Base-by-base conservation (phyloP, 92 coral and sea anemone genomes). In the Umimayanthus chanpuru region DNA sequence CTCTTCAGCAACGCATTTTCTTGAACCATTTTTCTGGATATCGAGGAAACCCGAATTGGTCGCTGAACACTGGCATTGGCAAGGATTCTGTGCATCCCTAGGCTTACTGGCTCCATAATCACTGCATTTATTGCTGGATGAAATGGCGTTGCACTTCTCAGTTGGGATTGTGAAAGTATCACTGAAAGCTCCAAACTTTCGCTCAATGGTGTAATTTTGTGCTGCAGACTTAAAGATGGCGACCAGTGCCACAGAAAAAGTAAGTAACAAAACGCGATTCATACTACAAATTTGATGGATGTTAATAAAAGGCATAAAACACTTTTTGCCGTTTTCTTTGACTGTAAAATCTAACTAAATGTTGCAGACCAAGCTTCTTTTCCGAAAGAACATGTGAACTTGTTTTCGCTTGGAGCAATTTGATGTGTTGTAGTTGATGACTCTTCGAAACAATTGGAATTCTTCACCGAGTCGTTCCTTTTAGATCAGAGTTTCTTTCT, bases 141-240 rank as follows among this genome's bases (percentile, higher is more conserved):
- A 75, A n/a, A 39, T 75, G 25, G 79, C 79, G 7, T 75, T 23
- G 50, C 79, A 75, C 9, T 8, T 38, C 4, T 40, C 44, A 14
- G 79, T 23, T 39, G 79, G 79, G 25, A 75, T 75, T 16, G 79
- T 75, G 79, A 75, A 75, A 7, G n/a, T 4, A 39, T 75, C 79
- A 8, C 53, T 41, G 14, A 2, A 23, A 40, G 41, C 25, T 32
- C 53, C 79, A 11, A 39, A 40, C 47, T 16, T 75, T 16, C 79
- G 53, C 25, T 36, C 79, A 18, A 75, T 75, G 9, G 28, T 75
- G 53, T 75, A 75, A 39, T 75, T 43, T 18, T 75, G 39, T 36
- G 50, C 79, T 14, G 79, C 25, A 36, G 49, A 75, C 49, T 36
- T 36, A 10, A 18, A 0, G 53, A 39, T 11, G 28, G 44, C 26